These are phyloP conservation scores for Drosophila parvula DNA, from an alignment of 1,140 invertebrate genomes.

Conservation along the genomic window DNA sequence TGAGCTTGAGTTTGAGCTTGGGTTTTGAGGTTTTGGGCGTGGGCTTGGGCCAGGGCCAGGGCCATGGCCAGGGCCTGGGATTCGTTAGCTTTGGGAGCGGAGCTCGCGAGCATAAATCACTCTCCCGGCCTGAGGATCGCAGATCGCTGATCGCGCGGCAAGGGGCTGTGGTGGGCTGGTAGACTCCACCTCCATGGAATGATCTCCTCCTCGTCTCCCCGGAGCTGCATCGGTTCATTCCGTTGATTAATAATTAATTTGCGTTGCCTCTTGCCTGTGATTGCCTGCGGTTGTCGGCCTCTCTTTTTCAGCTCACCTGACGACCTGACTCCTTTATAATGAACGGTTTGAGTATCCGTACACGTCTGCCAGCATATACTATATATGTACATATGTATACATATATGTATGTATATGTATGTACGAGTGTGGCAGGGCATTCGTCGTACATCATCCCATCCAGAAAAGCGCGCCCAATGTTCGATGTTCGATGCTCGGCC, in stretches of 20 bases:
- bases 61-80: constrained; percentile 34
- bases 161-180: constrained; percentile 22
- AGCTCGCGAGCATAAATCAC: constrained; percentile 73
- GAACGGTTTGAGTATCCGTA: constrained; percentile 64
- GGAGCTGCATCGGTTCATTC: constrained; percentile 55
- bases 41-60: constrained; percentile 19
- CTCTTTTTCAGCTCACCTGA: constrained; percentile 58
- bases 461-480: constrained; percentile 57
- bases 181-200: constrained; percentile 41
- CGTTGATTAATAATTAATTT: constrained; percentile 84
- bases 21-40: constrained; percentile 16
- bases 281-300: constrained; percentile 51
- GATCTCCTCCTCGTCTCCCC: constrained; percentile 4
- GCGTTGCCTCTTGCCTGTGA: constrained; percentile 70
- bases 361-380: background rate
- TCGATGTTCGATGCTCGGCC: constrained; percentile 38
- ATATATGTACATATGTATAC: background rate
- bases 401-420: background rate
- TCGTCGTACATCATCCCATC: constrained; percentile 78
- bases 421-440: constrained; percentile 69
- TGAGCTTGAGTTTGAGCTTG: constrained; percentile 39
- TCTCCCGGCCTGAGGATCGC: constrained; percentile 55
- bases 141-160: constrained; percentile 34
- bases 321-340: constrained; percentile 80
- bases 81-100: constrained; percentile 76